These are phyloP conservation scores for Mimumesa dahlbomi DNA, from an alignment of 2,888 invertebrate genomes.

Conservation along the genomic window DNA sequence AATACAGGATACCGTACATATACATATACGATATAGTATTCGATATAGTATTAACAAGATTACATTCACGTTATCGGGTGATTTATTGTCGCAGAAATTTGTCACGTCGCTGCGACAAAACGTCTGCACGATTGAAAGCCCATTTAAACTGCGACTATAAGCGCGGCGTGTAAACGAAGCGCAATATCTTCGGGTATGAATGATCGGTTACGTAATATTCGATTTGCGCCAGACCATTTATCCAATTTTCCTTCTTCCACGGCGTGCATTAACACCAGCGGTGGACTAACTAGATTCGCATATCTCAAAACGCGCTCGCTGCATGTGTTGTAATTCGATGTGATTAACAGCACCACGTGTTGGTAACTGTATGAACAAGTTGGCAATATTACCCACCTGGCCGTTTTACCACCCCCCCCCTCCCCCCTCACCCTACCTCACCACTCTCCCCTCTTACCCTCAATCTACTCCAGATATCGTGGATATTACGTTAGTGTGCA, in stretches of 20 bases:
- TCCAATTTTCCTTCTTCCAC: conserved; percentile 55
- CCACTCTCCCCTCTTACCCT: conserved; percentile 2
- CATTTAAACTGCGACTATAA: too few relatives aligned
- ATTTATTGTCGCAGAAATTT: too few relatives aligned
- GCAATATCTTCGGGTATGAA: conserved; percentile 8
- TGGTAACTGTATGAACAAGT: conserved; percentile 67
- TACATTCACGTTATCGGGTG: too few relatives aligned
- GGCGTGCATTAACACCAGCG: conserved; percentile 62
- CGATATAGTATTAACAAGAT: too few relatives aligned
- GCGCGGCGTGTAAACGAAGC: too few relatives aligned
- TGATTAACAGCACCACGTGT: conserved; percentile 68
- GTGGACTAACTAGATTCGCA: conserved; percentile 64
- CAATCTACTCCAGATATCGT: conserved; percentile 38
- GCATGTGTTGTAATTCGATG: conserved; percentile 67
- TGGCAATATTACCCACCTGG: conserved; percentile 67
- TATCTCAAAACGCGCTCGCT: conserved; percentile 64
- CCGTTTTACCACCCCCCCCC: conserved; percentile 42
- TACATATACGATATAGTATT: too few relatives aligned
- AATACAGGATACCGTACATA: too few relatives aligned
- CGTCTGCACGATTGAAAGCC: neutral
- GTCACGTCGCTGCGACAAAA: neutral
- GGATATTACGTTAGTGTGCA: conserved; percentile 55
- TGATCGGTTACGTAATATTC: conserved; percentile 56
- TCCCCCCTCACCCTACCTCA: conserved; percentile 6
- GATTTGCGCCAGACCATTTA: conserved; percentile 55